These are phyloP conservation scores for Bujurquina vittata DNA, from an alignment of 2,113 vertebrate species.

Conservation along the genomic window DNA sequence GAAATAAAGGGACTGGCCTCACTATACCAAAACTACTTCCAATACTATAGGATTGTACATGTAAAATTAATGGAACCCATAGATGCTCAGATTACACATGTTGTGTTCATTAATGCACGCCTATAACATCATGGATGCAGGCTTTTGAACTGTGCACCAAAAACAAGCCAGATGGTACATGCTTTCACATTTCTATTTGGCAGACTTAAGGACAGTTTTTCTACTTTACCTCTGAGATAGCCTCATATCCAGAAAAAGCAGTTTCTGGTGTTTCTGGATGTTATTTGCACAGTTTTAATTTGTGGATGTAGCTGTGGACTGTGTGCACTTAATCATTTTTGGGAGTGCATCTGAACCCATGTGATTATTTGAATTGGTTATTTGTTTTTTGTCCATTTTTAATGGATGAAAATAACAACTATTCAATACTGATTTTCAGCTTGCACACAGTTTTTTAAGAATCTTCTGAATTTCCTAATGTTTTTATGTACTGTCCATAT, in stretches of 20 bases:
- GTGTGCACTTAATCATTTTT: background rate
- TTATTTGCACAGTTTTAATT: background rate
- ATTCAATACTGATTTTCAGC: background rate
- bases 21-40: too few relatives aligned
- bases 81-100: background rate
- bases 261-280: background rate
- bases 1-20: too few relatives aligned
- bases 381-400: background rate
- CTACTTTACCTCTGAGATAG: background rate
- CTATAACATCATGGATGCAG: background rate
- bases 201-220: background rate
- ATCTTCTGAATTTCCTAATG: background rate
- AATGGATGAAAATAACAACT: background rate
- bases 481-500: background rate
- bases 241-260: background rate
- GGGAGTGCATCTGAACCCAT: background rate
- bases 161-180: background rate
- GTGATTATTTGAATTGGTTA: background rate
- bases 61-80: accelerated
- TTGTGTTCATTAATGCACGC: background rate
- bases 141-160: background rate
- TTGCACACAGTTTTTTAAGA: background rate
- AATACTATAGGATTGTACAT: background rate
- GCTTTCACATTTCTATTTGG: background rate
- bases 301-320: background rate